phyloP scores from a whole-genome alignment of 2,113 vertebrate genomes.

The Vidua macroura region DNA sequence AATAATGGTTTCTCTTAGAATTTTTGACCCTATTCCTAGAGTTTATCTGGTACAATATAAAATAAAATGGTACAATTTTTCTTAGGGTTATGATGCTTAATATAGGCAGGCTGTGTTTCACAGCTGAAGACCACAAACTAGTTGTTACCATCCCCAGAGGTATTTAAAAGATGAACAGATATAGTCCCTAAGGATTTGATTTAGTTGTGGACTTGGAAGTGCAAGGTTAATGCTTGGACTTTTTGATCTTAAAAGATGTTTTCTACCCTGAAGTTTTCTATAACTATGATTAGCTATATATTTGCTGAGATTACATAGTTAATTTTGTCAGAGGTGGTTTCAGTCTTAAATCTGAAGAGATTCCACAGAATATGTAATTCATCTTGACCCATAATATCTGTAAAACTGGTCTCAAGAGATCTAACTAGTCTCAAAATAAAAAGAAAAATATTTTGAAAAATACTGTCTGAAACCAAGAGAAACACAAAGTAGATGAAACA shows the following conservation, averaged over 20 bases:
- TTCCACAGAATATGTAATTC: not conserved
- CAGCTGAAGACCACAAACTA: not conserved
- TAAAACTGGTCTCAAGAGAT: not conserved
- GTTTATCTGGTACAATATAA: not conserved
- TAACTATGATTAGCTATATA: not conserved
- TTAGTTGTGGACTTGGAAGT: not conserved
- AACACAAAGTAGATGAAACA: not conserved
- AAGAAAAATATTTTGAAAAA: not conserved
- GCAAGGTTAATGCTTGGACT: not conserved
- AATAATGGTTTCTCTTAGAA: not conserved
- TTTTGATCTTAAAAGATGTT: not conserved
- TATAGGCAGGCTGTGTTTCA: not conserved
- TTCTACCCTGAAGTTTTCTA: not conserved
- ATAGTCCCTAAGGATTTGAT: not conserved
- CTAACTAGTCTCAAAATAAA: not conserved
- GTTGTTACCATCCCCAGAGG: not conserved
- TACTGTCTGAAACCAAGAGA: not conserved
- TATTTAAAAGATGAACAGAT: not conserved
- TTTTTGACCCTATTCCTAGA: not conserved
- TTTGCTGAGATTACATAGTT: not conserved
- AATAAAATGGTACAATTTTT: not conserved
- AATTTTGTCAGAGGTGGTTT: not conserved
- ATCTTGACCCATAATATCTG: not conserved
- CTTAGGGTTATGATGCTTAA: not conserved
- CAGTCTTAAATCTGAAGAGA: not conserved